Evolutionary conservation across 2,113 vertebrate genomes (phyloP).

Genomic region (Cranoglanis bouderius): DNA sequence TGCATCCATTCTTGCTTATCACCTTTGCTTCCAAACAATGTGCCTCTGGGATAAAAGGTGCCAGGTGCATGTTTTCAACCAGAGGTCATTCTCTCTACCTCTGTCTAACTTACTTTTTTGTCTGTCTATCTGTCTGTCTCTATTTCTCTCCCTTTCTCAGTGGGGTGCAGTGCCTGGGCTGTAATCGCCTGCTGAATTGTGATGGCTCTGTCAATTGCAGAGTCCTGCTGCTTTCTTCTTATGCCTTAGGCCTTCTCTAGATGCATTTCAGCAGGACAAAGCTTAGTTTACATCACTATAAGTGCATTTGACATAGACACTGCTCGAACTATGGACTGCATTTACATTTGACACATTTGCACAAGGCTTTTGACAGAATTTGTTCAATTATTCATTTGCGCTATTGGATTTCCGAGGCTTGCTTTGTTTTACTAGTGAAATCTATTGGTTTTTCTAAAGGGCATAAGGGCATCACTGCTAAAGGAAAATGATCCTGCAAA

Average conservation of each 20-base stretch:
- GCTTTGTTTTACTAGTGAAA: slow-evolving; percentile 30
- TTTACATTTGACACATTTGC: slow-evolving; percentile 52
- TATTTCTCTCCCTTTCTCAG: background rate
- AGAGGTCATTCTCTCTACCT: background rate
- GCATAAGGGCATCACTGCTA: slow-evolving; percentile 12
- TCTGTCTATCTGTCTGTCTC: background rate
- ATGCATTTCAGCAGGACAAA: slow-evolving; percentile 33
- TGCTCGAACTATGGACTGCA: slow-evolving; percentile 50
- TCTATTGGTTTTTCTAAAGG: slow-evolving; percentile 18
- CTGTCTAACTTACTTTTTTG: background rate
- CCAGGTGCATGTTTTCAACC: background rate
- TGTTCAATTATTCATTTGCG: slow-evolving; percentile 55
- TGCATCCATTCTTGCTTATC: background rate
- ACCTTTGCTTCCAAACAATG: background rate
- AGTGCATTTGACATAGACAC: slow-evolving; percentile 54
- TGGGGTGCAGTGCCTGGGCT: slow-evolving; percentile 29
- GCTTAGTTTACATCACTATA: slow-evolving; percentile 48
- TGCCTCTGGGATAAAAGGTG: background rate
- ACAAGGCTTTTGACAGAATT: slow-evolving; percentile 46
- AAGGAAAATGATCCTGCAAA: slow-evolving; percentile 9
- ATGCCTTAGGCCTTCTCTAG: slow-evolving; percentile 34
- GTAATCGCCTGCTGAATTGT: slow-evolving; percentile 61
- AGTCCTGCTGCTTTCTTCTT: slow-evolving; percentile 28
- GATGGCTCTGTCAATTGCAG: slow-evolving; percentile 58
- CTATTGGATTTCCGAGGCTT: slow-evolving; percentile 43